Base-by-base conservation (phyloP, 1,140 invertebrate genomes). In the Cecropterus lyciades region DNA sequence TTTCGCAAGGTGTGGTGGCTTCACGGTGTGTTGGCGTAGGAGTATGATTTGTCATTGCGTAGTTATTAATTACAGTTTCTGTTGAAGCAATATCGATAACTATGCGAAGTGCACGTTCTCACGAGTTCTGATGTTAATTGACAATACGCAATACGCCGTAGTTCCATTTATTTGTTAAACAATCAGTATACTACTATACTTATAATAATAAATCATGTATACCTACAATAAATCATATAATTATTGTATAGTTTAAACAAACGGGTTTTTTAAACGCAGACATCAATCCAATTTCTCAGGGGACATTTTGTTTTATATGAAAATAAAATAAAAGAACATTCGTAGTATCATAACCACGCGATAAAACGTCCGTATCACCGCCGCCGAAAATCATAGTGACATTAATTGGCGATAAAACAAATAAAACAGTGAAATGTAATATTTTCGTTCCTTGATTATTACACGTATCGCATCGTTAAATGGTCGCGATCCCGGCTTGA, bases 401-500 rank as follows among this genome's bases (percentile, higher is more conserved):
- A 59, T 67, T 56, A 56, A 64, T 53, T 48, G 57, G 48, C 46
- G 20, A 64, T 73, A 65, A 69, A 67, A 67, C 49, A 67, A 59
- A 60, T 33, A 59, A 70, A 63, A 55, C 37, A 37, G 46, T 8
- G 45, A 59, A 57, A 49, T 48, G 55, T 16, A 66, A 51, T 55
- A 59, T 15, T 49, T 69, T 49, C 17, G 72, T 65, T 60, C 49
- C 68, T 69, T 53, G 64, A 67, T 70, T 66, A 72, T 52, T 56
- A 67, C 70, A 70, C 60, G 63, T 72, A 75, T 73, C 56, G 42
- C 42, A 40, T 59, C 65, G 74, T 72, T 69, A 73, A 65, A 68
- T 74, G 70, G 76, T 73, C 75, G 79, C 73, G 72, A 65, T 75
- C 65, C 55, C 33, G 67, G 49, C 70, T 65, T 73, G 73, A 65